Conservation (phyloP, 1,140 invertebrate genomes). For the Drosophila repletoides region DNA sequence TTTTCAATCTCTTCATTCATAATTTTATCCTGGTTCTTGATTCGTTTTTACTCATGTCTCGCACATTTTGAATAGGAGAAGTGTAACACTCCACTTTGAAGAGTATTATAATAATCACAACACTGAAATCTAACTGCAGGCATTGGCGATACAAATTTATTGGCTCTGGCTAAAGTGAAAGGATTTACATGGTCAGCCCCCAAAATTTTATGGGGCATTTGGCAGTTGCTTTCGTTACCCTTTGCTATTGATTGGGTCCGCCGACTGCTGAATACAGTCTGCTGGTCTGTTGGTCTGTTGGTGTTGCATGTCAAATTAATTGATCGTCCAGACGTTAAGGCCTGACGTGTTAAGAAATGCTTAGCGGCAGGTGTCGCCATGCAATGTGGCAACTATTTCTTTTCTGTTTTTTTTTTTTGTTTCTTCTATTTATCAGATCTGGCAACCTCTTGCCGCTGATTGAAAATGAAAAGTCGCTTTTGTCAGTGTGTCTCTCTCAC, state of each 20-base stretch:
- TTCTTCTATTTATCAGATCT: conserved; percentile 47
- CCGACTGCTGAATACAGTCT: conserved; percentile 10
- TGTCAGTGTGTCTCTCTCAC: conserved; percentile 15
- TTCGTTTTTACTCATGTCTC: too few relatives aligned
- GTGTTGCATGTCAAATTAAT: conserved; percentile 78
- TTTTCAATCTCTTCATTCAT: too few relatives aligned
- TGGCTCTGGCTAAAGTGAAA: conserved; percentile 63
- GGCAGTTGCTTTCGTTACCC: conserved; percentile 45
- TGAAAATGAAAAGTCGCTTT: conserved; percentile 69
- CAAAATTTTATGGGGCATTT: conserved; percentile 38
- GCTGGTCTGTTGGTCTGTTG: too few relatives aligned
- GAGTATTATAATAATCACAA: conserved; percentile 24
- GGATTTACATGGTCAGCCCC: conserved; percentile 46
- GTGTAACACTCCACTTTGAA: background rate
- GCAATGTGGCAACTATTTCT: conserved; percentile 3
- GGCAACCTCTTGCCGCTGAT: conserved; percentile 23
- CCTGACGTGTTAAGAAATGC: conserved; percentile 45
- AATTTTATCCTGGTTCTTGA: too few relatives aligned
- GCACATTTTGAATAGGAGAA: too few relatives aligned
- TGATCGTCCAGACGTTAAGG: conserved; percentile 44
- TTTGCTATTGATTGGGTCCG: conserved; percentile 20
- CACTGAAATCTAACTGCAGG: conserved; percentile 41
- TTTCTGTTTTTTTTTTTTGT: too few relatives aligned
- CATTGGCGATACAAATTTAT: conserved; percentile 62
- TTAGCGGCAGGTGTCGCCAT: conserved; percentile 56